phyloP scores from a whole-genome alignment of 2,797 vertebrate genomes.

The Melanotaenia maccullochi region DNA sequence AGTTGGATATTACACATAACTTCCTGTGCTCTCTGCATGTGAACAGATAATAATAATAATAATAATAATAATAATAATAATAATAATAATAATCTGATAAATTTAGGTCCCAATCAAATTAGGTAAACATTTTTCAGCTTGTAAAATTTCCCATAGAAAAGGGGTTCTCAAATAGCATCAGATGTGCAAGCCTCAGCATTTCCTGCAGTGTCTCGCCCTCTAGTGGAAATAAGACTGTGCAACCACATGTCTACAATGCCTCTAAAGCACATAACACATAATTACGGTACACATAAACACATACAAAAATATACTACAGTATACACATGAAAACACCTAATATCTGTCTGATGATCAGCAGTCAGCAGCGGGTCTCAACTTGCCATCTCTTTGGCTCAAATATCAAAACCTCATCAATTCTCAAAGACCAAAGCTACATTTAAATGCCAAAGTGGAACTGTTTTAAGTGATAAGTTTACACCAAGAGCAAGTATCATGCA shows the following conservation, averaged over 20 bases:
- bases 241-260: not conserved
- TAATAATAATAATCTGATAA: not conserved
- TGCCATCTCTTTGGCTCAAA: slow-evolving; percentile 45
- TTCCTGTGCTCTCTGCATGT: slow-evolving; percentile 5
- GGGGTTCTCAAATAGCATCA: not conserved
- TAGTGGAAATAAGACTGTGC: slow-evolving; percentile 42
- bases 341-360: slow-evolving; percentile 30
- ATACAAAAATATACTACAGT: not conserved
- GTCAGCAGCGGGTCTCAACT: slow-evolving; percentile 31
- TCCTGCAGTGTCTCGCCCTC: slow-evolving; percentile 38
- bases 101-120: not conserved
- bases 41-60: slow-evolving; percentile 1
- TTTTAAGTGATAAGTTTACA: slow-evolving; percentile 50
- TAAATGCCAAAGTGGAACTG: slow-evolving; percentile 52
- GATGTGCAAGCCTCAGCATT: not conserved
- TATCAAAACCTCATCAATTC: slow-evolving; percentile 54
- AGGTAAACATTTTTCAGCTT: not conserved
- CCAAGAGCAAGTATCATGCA: slow-evolving; percentile 30
- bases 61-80: too few species aligned
- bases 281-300: slow-evolving; percentile 16
- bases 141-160: not conserved
- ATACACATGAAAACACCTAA: slow-evolving; percentile 14
- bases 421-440: slow-evolving; percentile 23
- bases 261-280: not conserved
- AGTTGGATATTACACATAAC: slow-evolving; percentile 41